phyloP scores from a whole-genome alignment of 1,140 invertebrate genomes.

The Bombus soroeensis region DNA sequence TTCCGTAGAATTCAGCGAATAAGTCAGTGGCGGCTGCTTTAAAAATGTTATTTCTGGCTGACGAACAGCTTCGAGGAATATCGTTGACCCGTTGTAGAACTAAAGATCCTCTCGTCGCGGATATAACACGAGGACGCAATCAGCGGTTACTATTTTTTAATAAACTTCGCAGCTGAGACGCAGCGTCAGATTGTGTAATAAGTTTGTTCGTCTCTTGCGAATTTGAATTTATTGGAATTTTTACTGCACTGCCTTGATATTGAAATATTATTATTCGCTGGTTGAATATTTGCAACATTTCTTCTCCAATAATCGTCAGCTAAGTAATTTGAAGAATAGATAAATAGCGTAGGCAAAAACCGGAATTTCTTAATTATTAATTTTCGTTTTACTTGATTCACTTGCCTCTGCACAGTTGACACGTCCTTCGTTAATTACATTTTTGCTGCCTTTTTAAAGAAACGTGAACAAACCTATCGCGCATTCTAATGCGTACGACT shows the following conservation, averaged over 20 bases:
- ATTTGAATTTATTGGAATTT: not conserved
- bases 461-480: too few relatives aligned
- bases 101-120: not conserved
- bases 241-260: not conserved
- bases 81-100: not conserved
- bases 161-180: not conserved
- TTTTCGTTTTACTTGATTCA: not conserved
- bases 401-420: too few relatives aligned
- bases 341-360: not conserved
- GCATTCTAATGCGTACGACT: too few relatives aligned
- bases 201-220: too few relatives aligned
- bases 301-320: fast-evolving
- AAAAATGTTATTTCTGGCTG: not conserved
- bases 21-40: not conserved
- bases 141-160: not conserved
- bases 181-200: too few relatives aligned
- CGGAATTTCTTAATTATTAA: not conserved
- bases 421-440: not conserved
- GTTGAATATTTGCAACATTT: not conserved
- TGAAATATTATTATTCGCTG: not conserved
- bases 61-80: not conserved
- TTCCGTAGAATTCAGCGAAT: not conserved
- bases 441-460: not conserved
- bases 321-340: not conserved
- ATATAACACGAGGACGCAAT: not conserved